Evolutionary conservation across 2,113 vertebrate genomes (phyloP).

Genomic region (Ranitomeya variabilis): DNA sequence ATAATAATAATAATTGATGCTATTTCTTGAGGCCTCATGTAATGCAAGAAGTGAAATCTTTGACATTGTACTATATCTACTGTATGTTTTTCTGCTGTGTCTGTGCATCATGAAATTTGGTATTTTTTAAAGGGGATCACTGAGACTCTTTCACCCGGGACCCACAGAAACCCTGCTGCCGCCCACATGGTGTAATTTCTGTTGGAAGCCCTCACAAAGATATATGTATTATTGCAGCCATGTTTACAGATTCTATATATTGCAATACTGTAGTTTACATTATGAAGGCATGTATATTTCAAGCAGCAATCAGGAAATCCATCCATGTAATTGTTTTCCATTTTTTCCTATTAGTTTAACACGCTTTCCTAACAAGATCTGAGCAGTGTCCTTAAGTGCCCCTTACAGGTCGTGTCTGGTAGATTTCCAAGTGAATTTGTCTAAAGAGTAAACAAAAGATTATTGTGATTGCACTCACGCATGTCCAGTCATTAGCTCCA

Average conservation of each 20-base stretch:
- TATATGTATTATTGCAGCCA: background rate
- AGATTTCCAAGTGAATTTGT: constrained; percentile 21
- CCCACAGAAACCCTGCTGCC: background rate
- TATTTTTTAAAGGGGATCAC: too few species aligned
- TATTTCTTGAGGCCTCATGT: too few species aligned
- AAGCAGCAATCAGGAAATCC: background rate
- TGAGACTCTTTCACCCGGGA: too few species aligned
- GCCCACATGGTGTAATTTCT: background rate
- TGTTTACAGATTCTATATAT: background rate
- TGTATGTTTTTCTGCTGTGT: background rate
- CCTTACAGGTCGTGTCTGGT: constrained; percentile 8
- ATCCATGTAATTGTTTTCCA: background rate
- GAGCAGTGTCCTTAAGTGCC: constrained; percentile 24
- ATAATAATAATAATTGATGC: too few species aligned
- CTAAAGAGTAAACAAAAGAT: constrained; percentile 20
- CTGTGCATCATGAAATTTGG: too few species aligned
- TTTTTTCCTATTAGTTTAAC: background rate
- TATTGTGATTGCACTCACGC: background rate
- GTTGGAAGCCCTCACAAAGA: background rate
- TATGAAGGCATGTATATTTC: background rate
- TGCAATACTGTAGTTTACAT: background rate
- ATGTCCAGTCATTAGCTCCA: constrained; percentile 6
- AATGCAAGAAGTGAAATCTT: too few species aligned
- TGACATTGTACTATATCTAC: too few species aligned
- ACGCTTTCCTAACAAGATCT: background rate